A percentile compares a stretch with the other conserved stretches of the same genome.
phyloP scores from a whole-genome alignment of 2,797 vertebrate species.

The Capromys pilorides region DNA sequence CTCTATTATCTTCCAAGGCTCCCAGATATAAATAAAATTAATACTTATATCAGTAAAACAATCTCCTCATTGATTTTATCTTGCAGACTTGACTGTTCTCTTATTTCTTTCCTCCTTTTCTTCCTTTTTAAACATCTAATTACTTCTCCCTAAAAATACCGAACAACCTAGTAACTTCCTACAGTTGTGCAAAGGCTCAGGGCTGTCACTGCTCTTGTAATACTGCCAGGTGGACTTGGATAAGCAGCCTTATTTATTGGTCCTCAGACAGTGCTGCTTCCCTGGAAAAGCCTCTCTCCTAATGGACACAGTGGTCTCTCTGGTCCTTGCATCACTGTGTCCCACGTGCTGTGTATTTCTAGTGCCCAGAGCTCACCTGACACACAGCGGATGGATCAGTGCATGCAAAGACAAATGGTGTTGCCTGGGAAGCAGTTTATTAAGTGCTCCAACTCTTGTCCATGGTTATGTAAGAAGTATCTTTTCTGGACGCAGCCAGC shows the following conservation, averaged over 20 bases:
- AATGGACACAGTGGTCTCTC: neutral
- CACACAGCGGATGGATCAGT: neutral
- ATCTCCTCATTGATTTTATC: neutral
- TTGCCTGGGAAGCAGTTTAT: neutral
- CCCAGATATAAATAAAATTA: slow-evolving; percentile 22
- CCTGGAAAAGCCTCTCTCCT: neutral
- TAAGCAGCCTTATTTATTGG: neutral
- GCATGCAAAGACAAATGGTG: neutral
- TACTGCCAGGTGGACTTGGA: neutral
- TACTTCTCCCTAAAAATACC: neutral
- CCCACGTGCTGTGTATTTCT: neutral
- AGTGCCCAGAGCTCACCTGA: neutral
- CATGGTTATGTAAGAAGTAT: neutral
- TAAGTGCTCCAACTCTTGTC: neutral
- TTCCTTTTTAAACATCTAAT: slow-evolving; percentile 13
- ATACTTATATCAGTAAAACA: neutral
- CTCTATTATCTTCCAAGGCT: neutral
- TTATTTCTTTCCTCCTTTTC: neutral
- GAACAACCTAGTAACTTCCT: neutral
- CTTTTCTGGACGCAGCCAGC: neutral
- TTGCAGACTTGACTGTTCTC: slow-evolving; percentile 6
- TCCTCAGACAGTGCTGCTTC: neutral
- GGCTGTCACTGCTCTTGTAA: neutral
- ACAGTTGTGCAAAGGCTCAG: neutral
- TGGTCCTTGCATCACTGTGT: neutral